Evolutionary conservation across 2,888 invertebrate species (phyloP), one percentile per base, ranked within the genome.

Genomic region (Luperina testacea): DNA sequence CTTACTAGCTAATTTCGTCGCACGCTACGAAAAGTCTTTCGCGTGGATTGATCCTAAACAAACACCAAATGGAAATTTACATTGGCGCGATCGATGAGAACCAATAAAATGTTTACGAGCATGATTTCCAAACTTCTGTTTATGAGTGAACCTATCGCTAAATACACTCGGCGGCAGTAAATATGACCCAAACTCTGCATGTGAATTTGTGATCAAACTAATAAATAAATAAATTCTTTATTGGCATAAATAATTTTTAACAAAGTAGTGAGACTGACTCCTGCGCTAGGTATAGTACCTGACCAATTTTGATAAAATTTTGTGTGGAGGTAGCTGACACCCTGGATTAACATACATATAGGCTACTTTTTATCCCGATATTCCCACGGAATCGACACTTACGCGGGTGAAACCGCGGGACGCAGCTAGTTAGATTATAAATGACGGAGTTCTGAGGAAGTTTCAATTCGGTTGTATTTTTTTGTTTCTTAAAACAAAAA

Each of bases 31-130:
- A 85, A 88, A 89, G 84, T 90, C 87, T 87, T 88, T 82, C 87
- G 83, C 89, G 86, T 90, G 87, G 78, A 86, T 75, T 81, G 78
- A 84, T 78, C 91, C 91, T 92, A 91, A 90, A 90, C 90, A 90
- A 90, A 90, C 83, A 87, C 84, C 86, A 87, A 91, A 92, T 92
- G 91, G 91, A 92, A 91, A 91, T 92, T 93, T 89, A 92, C 91
- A 91, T 92, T 91, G 87, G 88, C 77, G 27, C 83, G 87, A 89
- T 90, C 91, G 90, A 91, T 90, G 90, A 87, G 92, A 77, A 82
- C 78, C 91, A 89, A 93, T 94, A 94, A 95, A 95, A 93, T 92
- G 82, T 95, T 95, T 94, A 95, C 92, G 93, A 93, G 82, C 88
- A 78, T 81, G 88, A 92, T 93, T 93, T 91, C 90, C 91, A 91